Evolutionary conservation across 2,797 vertebrate species (phyloP), one percentile per base, ranked within the genome.

Genomic region (Oreochromis grahami): DNA sequence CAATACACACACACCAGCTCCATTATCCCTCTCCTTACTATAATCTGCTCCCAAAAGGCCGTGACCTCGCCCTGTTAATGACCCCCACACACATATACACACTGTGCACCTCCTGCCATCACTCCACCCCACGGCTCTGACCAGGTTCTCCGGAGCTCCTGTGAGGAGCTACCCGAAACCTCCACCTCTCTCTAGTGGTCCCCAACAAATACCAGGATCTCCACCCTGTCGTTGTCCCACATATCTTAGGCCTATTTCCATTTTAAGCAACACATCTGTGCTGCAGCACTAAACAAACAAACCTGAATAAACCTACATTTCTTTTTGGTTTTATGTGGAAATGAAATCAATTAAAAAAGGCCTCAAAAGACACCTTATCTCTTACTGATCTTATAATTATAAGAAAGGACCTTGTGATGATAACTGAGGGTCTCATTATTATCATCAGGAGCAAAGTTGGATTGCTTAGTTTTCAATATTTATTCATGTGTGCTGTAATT

Each of bases 1-100:
- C 93, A 94, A 94, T 93, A 87, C 85, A 84, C 90, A 89, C 87
- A 93, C 87, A 90, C 78, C 60, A 81, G 89, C 88, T 93, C 91
- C 93, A 88, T 95, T 93, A 93, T 94, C 93, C 92, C 88, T 89
- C 83, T 95, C 86, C 87, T 93, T 94, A 90, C 82, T 88, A 89
- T 94, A 95, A 95, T 92, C 85, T 89, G 93, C 89, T 94, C 92
- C 95, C 94, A 87, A 88, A 90, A 92, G 94, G 91, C 96, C 82
- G 90, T 88, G 90, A 94, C 91, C 91, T 92, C 83, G 90, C 91
- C 96, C 95, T 84, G 72, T 88, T 94, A 91, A 93, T 94, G 93
- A 93, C 91, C 92, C 88, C 81, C 70, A 82, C 85, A 84, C 84
- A 81, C 82, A 81, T 79, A 82, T 10, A 86, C 82, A 86, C 76